Evolutionary conservation across 2,797 vertebrate species (phyloP).

Genomic region (Potorous gilbertii): DNA sequence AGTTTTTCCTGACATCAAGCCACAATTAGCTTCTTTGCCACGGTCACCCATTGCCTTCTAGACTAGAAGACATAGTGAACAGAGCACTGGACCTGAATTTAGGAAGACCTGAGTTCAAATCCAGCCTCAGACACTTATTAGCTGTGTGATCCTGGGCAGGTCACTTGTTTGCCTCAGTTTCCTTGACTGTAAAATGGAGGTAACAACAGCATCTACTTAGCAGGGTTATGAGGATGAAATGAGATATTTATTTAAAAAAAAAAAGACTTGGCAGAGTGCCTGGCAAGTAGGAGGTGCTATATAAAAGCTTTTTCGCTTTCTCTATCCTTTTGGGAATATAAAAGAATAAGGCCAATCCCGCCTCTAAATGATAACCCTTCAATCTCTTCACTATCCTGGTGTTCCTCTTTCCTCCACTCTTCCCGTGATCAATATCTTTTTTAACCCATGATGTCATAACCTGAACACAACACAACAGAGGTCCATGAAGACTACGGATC

Average conservation of each 20-base stretch:
- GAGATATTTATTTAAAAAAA: not conserved
- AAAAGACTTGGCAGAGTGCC: not conserved
- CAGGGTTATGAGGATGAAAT: not conserved
- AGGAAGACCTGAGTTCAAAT: not conserved
- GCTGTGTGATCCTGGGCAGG: not conserved
- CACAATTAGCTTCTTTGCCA: not conserved
- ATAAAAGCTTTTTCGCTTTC: not conserved
- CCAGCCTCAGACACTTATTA: not conserved
- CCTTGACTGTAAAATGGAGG: not conserved
- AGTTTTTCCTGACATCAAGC: not conserved
- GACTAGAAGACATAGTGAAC: not conserved
- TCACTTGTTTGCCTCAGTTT: too few relatives aligned
- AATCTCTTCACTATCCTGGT: not conserved
- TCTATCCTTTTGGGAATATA: not conserved
- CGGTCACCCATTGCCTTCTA: not conserved
- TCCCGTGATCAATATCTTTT: not conserved
- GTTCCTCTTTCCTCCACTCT: not conserved
- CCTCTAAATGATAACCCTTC: not conserved
- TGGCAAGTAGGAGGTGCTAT: not conserved
- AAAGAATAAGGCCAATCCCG: not conserved
- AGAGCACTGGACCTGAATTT: not conserved
- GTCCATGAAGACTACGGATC: not conserved
- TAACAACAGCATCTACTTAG: not conserved
- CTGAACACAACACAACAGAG: not conserved
- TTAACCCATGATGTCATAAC: not conserved